Percentiles rank a stretch among this genome's conserved stretches.
phyloP scores from a whole-genome alignment of 2,797 vertebrate species.

The Molossus alvarezi region DNA sequence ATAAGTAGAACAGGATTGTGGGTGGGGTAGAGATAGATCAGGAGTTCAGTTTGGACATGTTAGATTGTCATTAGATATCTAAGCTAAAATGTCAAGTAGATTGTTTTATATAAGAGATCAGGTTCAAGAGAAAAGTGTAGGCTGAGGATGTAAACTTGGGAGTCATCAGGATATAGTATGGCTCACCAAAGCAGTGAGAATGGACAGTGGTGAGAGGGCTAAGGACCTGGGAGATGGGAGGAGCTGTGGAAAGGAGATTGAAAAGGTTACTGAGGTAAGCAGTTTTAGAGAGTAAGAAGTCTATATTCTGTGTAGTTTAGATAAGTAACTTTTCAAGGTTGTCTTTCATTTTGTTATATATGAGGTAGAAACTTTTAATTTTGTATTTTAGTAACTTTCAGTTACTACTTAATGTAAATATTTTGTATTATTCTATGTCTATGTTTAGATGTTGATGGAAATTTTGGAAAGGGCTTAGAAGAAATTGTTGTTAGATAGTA shows the following conservation, averaged over 20 bases:
- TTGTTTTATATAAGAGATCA: background rate
- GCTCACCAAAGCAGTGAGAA: background rate
- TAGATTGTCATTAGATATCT: slow-evolving; percentile 9
- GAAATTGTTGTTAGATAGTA: slow-evolving; percentile 26
- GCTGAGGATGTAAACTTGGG: slow-evolving; percentile 13
- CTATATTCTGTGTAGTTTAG: background rate
- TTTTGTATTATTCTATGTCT: slow-evolving; percentile 44
- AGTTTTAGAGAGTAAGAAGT: background rate
- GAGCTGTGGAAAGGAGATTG: background rate
- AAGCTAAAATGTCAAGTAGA: background rate
- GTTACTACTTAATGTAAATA: slow-evolving; percentile 37
- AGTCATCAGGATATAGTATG: background rate
- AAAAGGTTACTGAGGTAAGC: background rate
- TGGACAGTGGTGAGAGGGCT: background rate
- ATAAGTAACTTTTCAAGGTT: background rate
- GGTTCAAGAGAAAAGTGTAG: background rate
- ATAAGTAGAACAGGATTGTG: background rate
- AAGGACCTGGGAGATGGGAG: background rate
- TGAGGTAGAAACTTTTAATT: slow-evolving; percentile 29
- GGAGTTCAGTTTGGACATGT: slow-evolving; percentile 21
- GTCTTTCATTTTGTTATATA: slow-evolving; percentile 39
- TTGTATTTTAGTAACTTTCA: slow-evolving; percentile 38
- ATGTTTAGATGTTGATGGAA: slow-evolving; percentile 45
- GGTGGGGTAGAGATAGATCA: background rate
- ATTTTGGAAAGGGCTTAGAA: slow-evolving; percentile 17